A percentile compares a stretch with the other conserved stretches of the same genome.
phyloP scores from a whole-genome alignment of 2,888 invertebrate species.

The Troglohyphantes excavatus region DNA sequence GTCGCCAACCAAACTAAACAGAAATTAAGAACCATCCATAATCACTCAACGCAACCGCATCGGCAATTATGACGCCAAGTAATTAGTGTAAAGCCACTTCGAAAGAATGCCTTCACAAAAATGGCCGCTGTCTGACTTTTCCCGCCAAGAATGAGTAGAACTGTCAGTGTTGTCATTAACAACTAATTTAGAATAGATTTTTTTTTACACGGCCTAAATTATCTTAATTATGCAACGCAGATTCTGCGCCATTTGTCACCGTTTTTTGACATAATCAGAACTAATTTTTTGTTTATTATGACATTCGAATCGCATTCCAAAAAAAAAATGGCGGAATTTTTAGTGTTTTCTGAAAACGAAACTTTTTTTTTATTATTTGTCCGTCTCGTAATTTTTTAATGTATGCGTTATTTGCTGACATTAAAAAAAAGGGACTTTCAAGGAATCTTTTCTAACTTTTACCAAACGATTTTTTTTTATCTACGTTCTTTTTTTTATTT shows the following conservation, averaged over 20 bases:
- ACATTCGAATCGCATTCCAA: no score
- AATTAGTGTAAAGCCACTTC: constrained; percentile 40
- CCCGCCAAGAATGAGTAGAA: background rate
- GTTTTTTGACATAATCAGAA: background rate
- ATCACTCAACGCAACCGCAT: constrained; percentile 27
- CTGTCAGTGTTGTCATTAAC: constrained; percentile 56
- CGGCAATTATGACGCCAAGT: constrained; percentile 55
- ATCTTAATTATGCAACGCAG: constrained; percentile 26
- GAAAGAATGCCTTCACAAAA: constrained; percentile 2
- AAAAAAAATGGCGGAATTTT: background rate
- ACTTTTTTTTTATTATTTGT: background rate
- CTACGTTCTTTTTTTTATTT: background rate
- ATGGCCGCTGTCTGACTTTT: background rate
- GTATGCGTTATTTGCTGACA: background rate
- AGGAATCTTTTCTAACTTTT: background rate
- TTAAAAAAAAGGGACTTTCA: background rate
- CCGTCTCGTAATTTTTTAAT: background rate
- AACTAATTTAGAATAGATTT: constrained; percentile 43
- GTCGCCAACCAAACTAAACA: background rate
- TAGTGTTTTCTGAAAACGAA: background rate
- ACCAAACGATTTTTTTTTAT: background rate
- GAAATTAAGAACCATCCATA: constrained; percentile 42
- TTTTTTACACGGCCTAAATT: constrained; percentile 28
- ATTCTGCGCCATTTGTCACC: constrained; percentile 37
- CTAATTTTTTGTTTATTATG: no score